Conservation (phyloP, 2,888 invertebrate species). For the Cinara cedri region DNA sequence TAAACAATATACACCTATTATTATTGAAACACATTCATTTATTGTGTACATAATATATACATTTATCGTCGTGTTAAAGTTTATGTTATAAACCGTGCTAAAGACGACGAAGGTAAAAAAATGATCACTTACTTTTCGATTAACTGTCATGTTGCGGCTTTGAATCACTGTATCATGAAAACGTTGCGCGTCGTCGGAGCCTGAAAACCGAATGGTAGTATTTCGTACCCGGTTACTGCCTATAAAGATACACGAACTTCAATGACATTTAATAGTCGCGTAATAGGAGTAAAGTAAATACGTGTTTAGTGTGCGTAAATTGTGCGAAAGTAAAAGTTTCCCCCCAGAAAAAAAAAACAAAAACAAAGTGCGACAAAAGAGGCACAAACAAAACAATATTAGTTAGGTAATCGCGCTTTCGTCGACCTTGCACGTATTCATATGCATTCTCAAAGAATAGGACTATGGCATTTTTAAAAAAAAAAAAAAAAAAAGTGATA, state of each 20-base stretch:
- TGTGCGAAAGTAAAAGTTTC: constrained; percentile 50
- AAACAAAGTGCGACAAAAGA: constrained; percentile 16
- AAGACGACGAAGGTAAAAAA: no score
- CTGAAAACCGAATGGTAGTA: constrained; percentile 10
- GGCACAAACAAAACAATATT: constrained; percentile 16
- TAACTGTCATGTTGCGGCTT: constrained; percentile 1
- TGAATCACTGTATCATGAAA: background rate
- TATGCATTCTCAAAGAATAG: background rate
- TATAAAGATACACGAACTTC: constrained; percentile 16
- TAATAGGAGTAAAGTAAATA: background rate
- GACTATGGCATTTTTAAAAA: background rate
- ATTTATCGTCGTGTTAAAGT: no score
- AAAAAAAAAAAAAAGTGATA: background rate
- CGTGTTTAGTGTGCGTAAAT: constrained; percentile 44
- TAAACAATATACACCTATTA: no score
- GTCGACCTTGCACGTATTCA: constrained; percentile 41
- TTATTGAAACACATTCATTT: no score
- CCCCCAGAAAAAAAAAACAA: background rate
- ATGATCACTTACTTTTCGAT: constrained; percentile 27
- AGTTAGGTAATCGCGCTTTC: constrained; percentile 52
- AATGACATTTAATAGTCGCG: constrained; percentile 18
- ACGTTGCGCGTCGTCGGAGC: constrained; percentile 9
- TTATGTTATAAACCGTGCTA: no score
- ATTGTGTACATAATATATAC: no score
- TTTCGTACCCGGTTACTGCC: background rate